These are phyloP conservation scores for Lysandra bellargus DNA, from an alignment of 2,888 invertebrate genomes.

Conservation along the genomic window DNA sequence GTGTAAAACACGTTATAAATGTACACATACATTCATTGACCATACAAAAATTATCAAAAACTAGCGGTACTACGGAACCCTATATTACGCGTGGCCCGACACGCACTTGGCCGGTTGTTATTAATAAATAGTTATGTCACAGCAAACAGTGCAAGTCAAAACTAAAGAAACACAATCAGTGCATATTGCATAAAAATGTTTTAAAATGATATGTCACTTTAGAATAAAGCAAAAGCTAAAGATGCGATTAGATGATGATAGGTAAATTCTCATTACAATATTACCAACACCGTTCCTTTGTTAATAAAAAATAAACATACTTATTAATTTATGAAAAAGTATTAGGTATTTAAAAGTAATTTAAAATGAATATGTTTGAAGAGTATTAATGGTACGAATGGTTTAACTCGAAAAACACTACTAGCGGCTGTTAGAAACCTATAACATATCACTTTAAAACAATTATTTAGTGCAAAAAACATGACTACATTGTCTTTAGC, in stretches of 20 bases:
- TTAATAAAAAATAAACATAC: neutral
- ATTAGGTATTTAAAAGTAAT: neutral
- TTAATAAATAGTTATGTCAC: neutral
- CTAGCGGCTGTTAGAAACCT: neutral
- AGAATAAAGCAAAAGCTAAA: neutral
- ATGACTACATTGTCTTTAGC: neutral
- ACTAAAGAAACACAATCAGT: neutral
- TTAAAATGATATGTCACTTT: neutral
- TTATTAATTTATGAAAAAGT: neutral
- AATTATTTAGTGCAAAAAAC: neutral
- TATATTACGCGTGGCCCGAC: too few species aligned
- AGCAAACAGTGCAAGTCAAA: neutral
- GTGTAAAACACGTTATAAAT: too few species aligned
- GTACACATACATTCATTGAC: too few species aligned
- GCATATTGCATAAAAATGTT: neutral
- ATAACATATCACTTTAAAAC: slow-evolving; percentile 7
- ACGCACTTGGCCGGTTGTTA: too few species aligned
- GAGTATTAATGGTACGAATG: neutral
- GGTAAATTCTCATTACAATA: neutral
- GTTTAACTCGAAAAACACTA: neutral
- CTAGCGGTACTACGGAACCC: too few species aligned
- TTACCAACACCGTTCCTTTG: neutral
- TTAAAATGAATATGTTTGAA: too few species aligned
- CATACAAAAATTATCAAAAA: too few species aligned
- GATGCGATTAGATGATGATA: neutral